Evolutionary conservation across 2,113 vertebrate genomes (phyloP).

Genomic region (Calidris pygmaea): DNA sequence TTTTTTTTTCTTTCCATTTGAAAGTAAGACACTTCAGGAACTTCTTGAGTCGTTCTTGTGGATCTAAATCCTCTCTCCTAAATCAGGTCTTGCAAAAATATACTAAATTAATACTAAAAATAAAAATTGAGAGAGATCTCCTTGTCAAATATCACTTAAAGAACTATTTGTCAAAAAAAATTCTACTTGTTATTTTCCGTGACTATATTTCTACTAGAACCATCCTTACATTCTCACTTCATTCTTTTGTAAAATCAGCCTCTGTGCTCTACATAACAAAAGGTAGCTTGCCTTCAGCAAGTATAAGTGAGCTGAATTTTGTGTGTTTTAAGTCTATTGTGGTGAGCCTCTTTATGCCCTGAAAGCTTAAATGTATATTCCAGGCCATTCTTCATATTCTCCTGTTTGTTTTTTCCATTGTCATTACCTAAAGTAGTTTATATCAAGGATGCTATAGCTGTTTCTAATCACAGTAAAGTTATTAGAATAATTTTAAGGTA

Average conservation of each 20-base stretch:
- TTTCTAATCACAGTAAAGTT: background rate
- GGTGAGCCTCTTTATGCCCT: background rate
- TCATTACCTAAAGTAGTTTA: background rate
- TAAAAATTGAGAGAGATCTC: background rate
- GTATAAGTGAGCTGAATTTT: background rate
- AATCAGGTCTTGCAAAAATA: background rate
- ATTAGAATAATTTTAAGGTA: background rate
- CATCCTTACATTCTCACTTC: background rate
- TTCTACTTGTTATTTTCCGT: background rate
- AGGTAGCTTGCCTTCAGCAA: background rate
- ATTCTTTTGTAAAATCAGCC: background rate
- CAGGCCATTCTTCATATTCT: background rate
- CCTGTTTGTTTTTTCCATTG: background rate
- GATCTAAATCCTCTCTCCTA: background rate
- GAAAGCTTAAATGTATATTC: background rate
- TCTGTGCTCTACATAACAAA: background rate
- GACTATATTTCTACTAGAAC: background rate
- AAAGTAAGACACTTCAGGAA: background rate
- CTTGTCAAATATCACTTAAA: background rate
- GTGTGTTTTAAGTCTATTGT: background rate
- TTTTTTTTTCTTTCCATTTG: background rate
- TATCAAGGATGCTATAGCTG: background rate
- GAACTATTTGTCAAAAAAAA: background rate
- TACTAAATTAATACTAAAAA: background rate
- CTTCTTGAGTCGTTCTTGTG: background rate